Evolutionary conservation across 2,888 invertebrate genomes (phyloP), one percentile per base, ranked within the genome.

Genomic region (Polyommatus icarus): DNA sequence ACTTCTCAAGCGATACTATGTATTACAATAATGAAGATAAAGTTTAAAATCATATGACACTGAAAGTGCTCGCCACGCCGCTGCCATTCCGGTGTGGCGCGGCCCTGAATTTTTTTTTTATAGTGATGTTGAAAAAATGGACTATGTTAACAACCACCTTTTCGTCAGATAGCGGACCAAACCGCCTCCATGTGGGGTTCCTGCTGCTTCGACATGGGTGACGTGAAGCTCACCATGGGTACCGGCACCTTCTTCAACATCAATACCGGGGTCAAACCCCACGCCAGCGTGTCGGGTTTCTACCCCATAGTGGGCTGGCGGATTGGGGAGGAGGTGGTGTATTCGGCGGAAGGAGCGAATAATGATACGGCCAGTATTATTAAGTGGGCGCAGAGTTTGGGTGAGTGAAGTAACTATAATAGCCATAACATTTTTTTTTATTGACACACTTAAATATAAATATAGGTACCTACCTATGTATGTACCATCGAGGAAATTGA

Each of bases 221-320:
- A 97, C 86, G 95, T 98, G 1, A 99, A 98, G 87, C 92, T 98
- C 2, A 98, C 98, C 0, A 95, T 99, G 93, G 99, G 99, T 0
- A 99, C 99, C 0, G 99, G 99, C 0, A 97, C 97, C 0, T 99
- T 99, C 90, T 91, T 99, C 71, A 96, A 98, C 87, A 95, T 98
- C 57, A 97, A 98, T 86, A 98, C 98, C 0, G 97, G 97, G 0
- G 81, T 85, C 0, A 87, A 94, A 80, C 97, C 98, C 0, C 97
- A 97, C 85, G 97, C 98, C 0, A 97, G 98, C 75, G 91, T 97
- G 5, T 95, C 96, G 77, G 99, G 98, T 0, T 94, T 99, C 59
- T 99, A 99, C 91, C 99, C 99, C 0, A 91, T 99, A 36, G 97
- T 99, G 57, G 99, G 97, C 0, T 99, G 99, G 99, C 83, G 88